Evolutionary conservation across 2,888 invertebrate genomes (phyloP).

Genomic region (Nomada goodeniana): DNA sequence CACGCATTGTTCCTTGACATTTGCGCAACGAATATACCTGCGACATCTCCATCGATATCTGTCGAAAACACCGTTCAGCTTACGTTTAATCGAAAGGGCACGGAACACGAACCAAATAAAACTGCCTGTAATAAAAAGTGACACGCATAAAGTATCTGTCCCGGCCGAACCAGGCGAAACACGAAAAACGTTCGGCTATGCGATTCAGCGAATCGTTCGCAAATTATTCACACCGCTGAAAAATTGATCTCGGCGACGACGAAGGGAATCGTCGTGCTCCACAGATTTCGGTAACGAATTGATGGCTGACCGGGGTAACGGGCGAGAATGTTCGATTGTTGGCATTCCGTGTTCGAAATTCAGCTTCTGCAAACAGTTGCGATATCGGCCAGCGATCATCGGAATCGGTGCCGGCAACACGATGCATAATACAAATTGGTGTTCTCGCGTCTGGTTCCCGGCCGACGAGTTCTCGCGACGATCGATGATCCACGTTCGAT

Average conservation of each 20-base stretch:
- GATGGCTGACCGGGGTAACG: conserved; percentile 6
- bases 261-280: not conserved
- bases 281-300: not conserved
- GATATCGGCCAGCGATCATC: conserved; percentile 9
- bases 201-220: no score
- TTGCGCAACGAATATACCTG: no score
- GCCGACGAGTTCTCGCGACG: conserved; percentile 43
- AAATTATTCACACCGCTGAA: not conserved
- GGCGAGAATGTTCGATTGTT: conserved; percentile 19
- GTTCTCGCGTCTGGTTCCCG: conserved; percentile 55
- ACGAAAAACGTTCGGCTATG: not conserved
- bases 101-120: no score
- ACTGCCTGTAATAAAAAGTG: no score
- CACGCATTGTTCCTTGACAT: no score
- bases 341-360: conserved; percentile 29
- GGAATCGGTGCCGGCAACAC: conserved; percentile 30
- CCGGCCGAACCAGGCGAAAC: no score
- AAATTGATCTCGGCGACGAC: not conserved
- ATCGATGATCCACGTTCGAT: conserved; percentile 53
- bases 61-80: no score
- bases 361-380: conserved; percentile 35
- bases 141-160: no score
- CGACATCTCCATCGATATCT: no score
- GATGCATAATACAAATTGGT: conserved; percentile 57
- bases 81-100: no score